Evolutionary conservation across 2,888 invertebrate genomes (phyloP), one percentile per base, ranked within the genome.

Genomic region (Volucella bombylans): DNA sequence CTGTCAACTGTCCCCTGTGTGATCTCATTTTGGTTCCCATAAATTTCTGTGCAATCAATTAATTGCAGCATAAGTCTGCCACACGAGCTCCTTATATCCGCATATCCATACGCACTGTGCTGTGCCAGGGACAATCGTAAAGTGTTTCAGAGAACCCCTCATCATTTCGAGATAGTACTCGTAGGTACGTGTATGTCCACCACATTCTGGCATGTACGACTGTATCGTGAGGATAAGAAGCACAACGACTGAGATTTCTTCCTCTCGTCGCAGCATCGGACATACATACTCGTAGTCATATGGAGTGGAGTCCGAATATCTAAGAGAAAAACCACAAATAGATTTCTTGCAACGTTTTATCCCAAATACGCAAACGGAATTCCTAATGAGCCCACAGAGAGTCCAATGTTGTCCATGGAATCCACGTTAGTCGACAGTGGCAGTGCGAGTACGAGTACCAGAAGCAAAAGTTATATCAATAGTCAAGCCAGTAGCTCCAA

Each of bases 41-140:
- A 85, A 85, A 85, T 81, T 77, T 81, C 72, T 81, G 72, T 62
- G 76, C 81, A 85, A 85, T 85, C 85, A 85, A 85, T 85, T 85
- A 85, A 81, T 81, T 85, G 85, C 81, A 72, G 80, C 65, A 85
- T 80, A 83, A 78, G 78, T 74, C 74, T 69, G 79, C 74, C 79
- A 83, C 54, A 73, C 55, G 31, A 68, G 59, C 62, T 68, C 78
- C 52, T 55, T 11, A 11, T n/a, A 50, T 59, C 52, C 38, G 49
- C 47, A 43, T 62, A 54, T 77, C 55, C 12, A 2, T 55, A 50
- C 57, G 50, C 41, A 67, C 14, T 14, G 31, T 45, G n/a, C 52
- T 68, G 15, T 15, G 62, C 12, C 6, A 31, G 31, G 47, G 71
- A 49, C 64, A 79, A 57, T 79, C 80, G 79, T 83, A 59, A 83